Evolutionary conservation across 1,140 invertebrate genomes (phyloP).

Genomic region (Plectrocnemia conspersa): DNA sequence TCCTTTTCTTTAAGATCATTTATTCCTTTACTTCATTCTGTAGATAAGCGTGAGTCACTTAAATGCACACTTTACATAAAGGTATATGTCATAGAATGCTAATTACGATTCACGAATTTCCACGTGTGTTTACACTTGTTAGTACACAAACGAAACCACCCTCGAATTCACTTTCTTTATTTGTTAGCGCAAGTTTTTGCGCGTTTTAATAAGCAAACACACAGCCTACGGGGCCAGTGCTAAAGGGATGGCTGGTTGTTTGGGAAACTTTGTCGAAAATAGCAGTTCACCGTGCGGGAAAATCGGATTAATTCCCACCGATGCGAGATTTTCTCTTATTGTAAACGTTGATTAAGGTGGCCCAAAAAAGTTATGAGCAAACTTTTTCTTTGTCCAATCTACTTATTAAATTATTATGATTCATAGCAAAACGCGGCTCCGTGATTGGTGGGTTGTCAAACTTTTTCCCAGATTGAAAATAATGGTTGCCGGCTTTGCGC

Average conservation of each 20-base stretch:
- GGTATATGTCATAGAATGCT: too few relatives aligned
- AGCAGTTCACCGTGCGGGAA: not conserved
- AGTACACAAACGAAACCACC: too few relatives aligned
- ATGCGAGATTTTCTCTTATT: constrained; percentile 16
- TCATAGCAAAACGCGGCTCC: constrained; percentile 12
- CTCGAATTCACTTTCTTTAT: too few relatives aligned
- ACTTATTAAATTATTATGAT: constrained; percentile 27
- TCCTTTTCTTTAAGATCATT: too few relatives aligned
- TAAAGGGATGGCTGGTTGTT: not conserved
- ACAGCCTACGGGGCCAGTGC: not conserved
- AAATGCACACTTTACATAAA: too few relatives aligned
- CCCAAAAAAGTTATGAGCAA: constrained; percentile 15
- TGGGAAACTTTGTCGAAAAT: not conserved
- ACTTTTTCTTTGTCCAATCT: constrained; percentile 24
- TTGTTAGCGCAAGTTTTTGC: too few relatives aligned
- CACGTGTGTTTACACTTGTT: too few relatives aligned
- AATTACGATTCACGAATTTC: too few relatives aligned
- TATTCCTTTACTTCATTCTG: too few relatives aligned
- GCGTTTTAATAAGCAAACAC: constrained; percentile 15
- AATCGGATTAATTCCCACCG: too few relatives aligned
- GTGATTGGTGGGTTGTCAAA: constrained; percentile 16
- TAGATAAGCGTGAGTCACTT: too few relatives aligned
- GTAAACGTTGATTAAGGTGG: constrained; percentile 25
- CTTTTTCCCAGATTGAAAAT: constrained; percentile 13
- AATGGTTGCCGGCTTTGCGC: constrained; percentile 3